Percentiles rank a stretch among this genome's conserved stretches.
phyloP scores from a whole-genome alignment of 2,797 vertebrate genomes.

The Bryconaethiops microstoma region DNA sequence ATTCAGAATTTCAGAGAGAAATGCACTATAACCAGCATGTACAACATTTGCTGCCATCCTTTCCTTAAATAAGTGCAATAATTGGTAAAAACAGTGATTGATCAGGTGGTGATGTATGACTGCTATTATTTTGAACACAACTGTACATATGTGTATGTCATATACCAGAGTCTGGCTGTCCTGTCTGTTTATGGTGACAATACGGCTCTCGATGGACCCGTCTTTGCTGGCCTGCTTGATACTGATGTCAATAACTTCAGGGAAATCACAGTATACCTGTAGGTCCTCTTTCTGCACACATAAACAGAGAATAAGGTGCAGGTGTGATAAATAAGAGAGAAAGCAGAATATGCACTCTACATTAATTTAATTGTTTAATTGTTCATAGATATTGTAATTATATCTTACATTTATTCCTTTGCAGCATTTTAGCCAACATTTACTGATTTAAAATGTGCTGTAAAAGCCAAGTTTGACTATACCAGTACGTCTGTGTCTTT shows the following conservation, averaged over 20 bases:
- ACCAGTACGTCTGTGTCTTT: conserved; percentile 82
- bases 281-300: conserved; percentile 77
- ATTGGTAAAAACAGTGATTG: too few species aligned
- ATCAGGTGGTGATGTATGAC: too few species aligned
- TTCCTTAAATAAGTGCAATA: too few species aligned
- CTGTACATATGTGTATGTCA: neutral
- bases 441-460: neutral
- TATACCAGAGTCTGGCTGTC: conserved; percentile 89
- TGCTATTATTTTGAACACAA: too few species aligned
- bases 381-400: too few species aligned
- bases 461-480: neutral
- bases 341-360: neutral
- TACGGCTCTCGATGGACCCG: conserved; percentile 87
- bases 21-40: too few species aligned
- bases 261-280: conserved; percentile 93
- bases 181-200: conserved; percentile 92
- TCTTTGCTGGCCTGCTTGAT: conserved; percentile 93
- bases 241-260: conserved; percentile 93
- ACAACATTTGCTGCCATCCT: too few species aligned
- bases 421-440: neutral
- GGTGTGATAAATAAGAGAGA: neutral
- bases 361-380: too few species aligned
- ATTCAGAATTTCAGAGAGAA: too few species aligned
- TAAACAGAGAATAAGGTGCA: neutral
- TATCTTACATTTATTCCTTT: neutral